Evolutionary conservation across 2,888 invertebrate genomes (phyloP).

Genomic region (Zhuqinia jingwanae): DNA sequence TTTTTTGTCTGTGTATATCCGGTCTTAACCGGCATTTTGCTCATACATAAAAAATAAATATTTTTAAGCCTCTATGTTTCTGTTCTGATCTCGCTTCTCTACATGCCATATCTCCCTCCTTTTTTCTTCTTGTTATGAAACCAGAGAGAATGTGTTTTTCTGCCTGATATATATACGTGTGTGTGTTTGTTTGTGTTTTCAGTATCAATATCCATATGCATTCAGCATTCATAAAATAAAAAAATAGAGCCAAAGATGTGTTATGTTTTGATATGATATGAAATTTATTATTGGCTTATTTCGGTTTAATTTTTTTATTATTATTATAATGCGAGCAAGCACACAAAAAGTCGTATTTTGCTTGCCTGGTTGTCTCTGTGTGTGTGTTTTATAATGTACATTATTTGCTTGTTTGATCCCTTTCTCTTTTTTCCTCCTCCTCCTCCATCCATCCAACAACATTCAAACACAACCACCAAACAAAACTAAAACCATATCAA

Average conservation of each 20-base stretch:
- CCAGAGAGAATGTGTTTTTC: background rate
- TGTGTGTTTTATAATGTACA: background rate
- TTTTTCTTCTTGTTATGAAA: background rate
- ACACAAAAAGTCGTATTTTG: background rate
- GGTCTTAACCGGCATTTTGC: conserved; percentile 44
- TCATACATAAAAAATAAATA: background rate
- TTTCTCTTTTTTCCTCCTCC: conserved; percentile 55
- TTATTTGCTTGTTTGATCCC: conserved; percentile 61
- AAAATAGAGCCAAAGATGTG: conserved; percentile 45
- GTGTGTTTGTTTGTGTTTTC: conserved; percentile 23
- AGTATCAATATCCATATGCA: conserved; percentile 47
- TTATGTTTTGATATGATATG: conserved; percentile 30
- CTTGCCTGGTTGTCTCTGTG: background rate
- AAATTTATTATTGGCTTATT: conserved; percentile 54
- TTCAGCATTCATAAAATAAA: conserved; percentile 34
- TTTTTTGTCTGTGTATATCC: conserved; percentile 20
- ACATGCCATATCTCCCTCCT: background rate
- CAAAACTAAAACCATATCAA: conserved; percentile 75
- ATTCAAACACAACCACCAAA: conserved; percentile 14
- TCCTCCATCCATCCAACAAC: background rate
- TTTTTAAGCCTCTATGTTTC: conserved; percentile 26
- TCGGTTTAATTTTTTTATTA: conserved; percentile 32
- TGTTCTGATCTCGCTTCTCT: conserved; percentile 12
- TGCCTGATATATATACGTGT: conserved; percentile 2
- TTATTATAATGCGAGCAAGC: background rate